Base-by-base conservation (phyloP, 2,113 vertebrate species). In the Clarias macrocephalus region DNA sequence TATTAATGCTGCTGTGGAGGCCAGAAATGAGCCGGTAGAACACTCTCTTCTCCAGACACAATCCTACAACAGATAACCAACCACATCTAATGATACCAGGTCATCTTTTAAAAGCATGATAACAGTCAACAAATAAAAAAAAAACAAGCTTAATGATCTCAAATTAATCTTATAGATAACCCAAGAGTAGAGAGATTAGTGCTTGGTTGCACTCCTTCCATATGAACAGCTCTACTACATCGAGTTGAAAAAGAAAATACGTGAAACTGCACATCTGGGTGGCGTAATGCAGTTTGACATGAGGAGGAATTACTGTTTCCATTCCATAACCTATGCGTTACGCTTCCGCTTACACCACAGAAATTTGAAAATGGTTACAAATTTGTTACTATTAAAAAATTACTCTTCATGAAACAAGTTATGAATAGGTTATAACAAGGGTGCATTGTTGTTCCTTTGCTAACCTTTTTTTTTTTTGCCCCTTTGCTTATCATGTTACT, bases 1-100 rank as follows among this genome's bases (percentile, higher is more conserved):
- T 95, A 91, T 99, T 99, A 94, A 99, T 99, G 94, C 98, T 99
- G 93, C 96, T 97, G 90, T 99, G 98, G 88, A 99, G 97, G 90
- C 98, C 98, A 0, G 98, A 99, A 93, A 99, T 99, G 37, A 99
- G 96, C 37, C 97, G 93, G 91, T 99, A 99, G 93, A 99, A 99
- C 19, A 99, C 98, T 92, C 98, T 95, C 89, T 99, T 99, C 93
- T 99, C 98, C 90, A 99, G 94, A 94, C 98, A 99, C 90, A 99
- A 93, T 88, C 98, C 98, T 99, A 89, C 63, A 80, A 48, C 15
- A 73, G 25, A 85, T 52, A 80, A 48, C 28, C 79, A 82, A n/a
- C 33, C 68, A 63, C 56, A 73, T 12, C 10, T 57, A 8, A 48
- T 48, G 0, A 48, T 48, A 48, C 48, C 48, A 48, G 7, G 8